Percentiles rank a stretch among this genome's conserved stretches.
Evolutionary conservation across 2,113 vertebrate species (phyloP).

Genomic region (Siniperca chuatsi): DNA sequence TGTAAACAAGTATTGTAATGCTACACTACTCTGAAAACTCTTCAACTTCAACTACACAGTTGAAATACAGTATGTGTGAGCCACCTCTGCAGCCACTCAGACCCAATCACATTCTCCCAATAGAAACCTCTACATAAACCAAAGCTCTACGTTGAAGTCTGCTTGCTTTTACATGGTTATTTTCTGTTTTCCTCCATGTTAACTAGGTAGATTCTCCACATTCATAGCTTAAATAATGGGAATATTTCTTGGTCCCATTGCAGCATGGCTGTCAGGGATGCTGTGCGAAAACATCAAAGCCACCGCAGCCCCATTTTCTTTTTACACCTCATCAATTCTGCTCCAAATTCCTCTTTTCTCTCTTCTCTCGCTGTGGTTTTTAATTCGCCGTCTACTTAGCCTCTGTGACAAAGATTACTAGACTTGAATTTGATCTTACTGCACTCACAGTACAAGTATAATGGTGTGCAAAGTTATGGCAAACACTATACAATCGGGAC

Average conservation of each 20-base stretch:
- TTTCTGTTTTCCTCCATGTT: slow-evolving; percentile 50
- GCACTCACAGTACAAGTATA: slow-evolving; percentile 32
- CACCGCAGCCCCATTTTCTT: slow-evolving; percentile 64
- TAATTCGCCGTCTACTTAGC: slow-evolving; percentile 62
- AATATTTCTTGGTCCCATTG: slow-evolving; percentile 51
- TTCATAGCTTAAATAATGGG: slow-evolving; percentile 62
- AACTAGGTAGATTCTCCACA: slow-evolving; percentile 45
- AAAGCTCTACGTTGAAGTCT: slow-evolving; percentile 3
- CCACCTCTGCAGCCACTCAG: slow-evolving; percentile 25
- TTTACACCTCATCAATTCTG: slow-evolving; percentile 77
- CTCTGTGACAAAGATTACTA: slow-evolving; percentile 60
- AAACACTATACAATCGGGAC: not conserved
- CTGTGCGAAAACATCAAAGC: slow-evolving; percentile 75
- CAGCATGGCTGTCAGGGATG: slow-evolving; percentile 68
- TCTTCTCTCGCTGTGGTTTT: slow-evolving; percentile 52
- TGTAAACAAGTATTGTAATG: slow-evolving; percentile 29
- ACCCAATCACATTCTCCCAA: not conserved
- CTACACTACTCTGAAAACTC: not conserved
- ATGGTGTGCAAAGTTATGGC: not conserved
- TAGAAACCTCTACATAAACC: slow-evolving; percentile 9
- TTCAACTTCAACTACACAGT: not conserved
- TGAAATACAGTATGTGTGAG: slow-evolving; percentile 1
- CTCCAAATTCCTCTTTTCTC: slow-evolving; percentile 66
- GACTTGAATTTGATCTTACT: slow-evolving; percentile 45
- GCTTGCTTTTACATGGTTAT: slow-evolving; percentile 23